These are phyloP conservation scores for Agrilus cyanescens DNA, from an alignment of 2,888 invertebrate genomes.

Conservation along the genomic window DNA sequence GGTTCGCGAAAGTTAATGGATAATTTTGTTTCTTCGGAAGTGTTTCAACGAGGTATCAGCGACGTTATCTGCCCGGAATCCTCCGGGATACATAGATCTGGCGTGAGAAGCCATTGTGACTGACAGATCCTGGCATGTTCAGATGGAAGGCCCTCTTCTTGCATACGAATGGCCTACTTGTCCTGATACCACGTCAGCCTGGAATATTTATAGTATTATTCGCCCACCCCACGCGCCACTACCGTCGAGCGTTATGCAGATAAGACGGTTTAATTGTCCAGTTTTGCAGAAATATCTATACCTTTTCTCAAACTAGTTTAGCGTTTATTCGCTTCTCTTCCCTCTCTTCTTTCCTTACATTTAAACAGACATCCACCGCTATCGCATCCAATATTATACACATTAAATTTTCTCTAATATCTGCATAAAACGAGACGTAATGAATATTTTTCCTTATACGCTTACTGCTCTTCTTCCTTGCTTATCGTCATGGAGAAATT, in stretches of 20 bases:
- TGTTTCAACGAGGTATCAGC: conserved; percentile 16
- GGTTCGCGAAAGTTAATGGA: no score
- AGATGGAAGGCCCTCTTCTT: conserved; percentile 35
- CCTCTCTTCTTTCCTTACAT: no score
- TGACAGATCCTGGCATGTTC: conserved; percentile 37
- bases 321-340: background rate
- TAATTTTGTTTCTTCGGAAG: no score
- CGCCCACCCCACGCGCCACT: conserved; percentile 26
- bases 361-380: no score
- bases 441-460: no score
- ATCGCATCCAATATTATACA: no score
- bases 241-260: conserved; percentile 32
- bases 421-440: no score
- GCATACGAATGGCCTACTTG: conserved; percentile 37
- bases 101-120: conserved; percentile 34
- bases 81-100: conserved; percentile 27
- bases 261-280: conserved; percentile 34
- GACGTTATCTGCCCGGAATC: conserved; percentile 22
- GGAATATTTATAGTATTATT: conserved; percentile 29
- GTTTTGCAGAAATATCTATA: conserved; percentile 1
- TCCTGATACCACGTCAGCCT: conserved; percentile 29
- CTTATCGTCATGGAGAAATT: no score
- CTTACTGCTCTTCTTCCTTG: no score
- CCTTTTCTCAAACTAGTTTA: conserved; percentile 1
- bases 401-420: no score